Conservation (phyloP, 2,888 invertebrate species). For the Polymixis lichenea region DNA sequence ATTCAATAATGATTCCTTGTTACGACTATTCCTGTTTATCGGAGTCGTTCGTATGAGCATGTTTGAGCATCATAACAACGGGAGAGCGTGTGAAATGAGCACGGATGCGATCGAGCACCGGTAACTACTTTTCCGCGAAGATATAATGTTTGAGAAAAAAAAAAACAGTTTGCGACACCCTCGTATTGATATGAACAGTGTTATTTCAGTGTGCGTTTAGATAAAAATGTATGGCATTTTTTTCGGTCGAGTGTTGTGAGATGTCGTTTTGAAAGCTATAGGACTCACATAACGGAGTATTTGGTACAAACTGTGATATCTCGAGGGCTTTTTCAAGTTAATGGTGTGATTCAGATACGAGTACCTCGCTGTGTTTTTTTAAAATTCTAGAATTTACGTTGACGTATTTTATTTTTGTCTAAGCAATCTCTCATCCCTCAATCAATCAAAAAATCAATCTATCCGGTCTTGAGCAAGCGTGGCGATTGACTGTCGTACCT, state of each 20-base stretch:
- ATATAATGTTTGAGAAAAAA: slow-evolving; percentile 84
- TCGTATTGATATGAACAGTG: slow-evolving; percentile 64
- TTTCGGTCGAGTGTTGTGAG: slow-evolving; percentile 54
- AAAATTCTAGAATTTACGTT: fast-evolving
- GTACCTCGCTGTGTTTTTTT: not conserved
- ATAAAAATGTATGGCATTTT: slow-evolving; percentile 65
- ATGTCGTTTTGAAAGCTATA: slow-evolving; percentile 45
- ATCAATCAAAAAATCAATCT: not conserved
- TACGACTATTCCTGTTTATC: slow-evolving; percentile 73
- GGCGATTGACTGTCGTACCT: not conserved
- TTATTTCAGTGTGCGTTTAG: slow-evolving; percentile 66
- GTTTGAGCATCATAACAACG: slow-evolving; percentile 70
- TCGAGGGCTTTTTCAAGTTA: slow-evolving; percentile 9
- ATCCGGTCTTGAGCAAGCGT: not conserved
- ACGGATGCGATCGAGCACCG: slow-evolving; percentile 86
- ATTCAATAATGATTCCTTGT: slow-evolving; percentile 82
- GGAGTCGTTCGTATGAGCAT: slow-evolving; percentile 65
- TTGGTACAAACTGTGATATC: slow-evolving; percentile 28
- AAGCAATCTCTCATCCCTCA: no score
- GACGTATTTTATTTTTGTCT: not conserved
- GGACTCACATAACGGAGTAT: slow-evolving; percentile 25
- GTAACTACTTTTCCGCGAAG: slow-evolving; percentile 88
- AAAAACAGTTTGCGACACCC: slow-evolving; percentile 58
- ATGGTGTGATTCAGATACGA: not conserved
- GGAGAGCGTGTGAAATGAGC: slow-evolving; percentile 79